A percentile compares a stretch with the other conserved stretches of the same genome.
Conservation (phyloP, 2,113 vertebrate genomes). For the Dicerorhinus sumatrensis region DNA sequence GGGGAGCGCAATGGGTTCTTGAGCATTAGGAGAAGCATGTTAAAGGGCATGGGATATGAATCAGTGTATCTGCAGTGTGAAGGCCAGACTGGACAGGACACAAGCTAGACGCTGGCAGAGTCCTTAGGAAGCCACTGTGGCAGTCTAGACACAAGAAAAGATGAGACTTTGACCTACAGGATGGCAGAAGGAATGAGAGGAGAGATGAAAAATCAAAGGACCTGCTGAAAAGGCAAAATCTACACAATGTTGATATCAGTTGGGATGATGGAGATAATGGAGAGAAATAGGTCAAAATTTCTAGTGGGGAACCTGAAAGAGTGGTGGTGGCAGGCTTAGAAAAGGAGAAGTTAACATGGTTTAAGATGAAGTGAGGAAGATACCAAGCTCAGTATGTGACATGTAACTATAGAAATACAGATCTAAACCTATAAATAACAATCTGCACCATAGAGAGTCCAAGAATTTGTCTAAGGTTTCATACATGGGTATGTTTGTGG, state of each 20-base stretch:
- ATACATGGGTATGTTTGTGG: neutral
- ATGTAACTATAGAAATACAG: neutral
- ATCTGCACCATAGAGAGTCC: neutral
- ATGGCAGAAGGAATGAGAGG: neutral
- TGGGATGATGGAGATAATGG: neutral
- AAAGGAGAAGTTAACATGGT: neutral
- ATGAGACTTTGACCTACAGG: neutral
- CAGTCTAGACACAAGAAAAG: neutral
- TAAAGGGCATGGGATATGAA: neutral
- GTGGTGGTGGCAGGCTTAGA: neutral
- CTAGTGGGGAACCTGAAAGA: neutral
- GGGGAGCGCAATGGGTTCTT: neutral
- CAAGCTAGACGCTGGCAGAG: neutral
- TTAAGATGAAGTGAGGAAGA: neutral
- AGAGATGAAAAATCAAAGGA: neutral
- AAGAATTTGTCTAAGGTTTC: neutral
- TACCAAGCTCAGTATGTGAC: neutral
- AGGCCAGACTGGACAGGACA: neutral
- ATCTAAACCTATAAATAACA: neutral
- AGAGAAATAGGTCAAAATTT: neutral
- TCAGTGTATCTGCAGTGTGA: neutral
- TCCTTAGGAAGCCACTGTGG: neutral
- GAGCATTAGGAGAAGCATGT: neutral
- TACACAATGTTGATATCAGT: neutral
- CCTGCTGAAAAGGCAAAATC: neutral